Percentiles rank a stretch among this genome's conserved stretches.
Conservation (phyloP, 2,797 vertebrate species). For the Artibeus lituratus region DNA sequence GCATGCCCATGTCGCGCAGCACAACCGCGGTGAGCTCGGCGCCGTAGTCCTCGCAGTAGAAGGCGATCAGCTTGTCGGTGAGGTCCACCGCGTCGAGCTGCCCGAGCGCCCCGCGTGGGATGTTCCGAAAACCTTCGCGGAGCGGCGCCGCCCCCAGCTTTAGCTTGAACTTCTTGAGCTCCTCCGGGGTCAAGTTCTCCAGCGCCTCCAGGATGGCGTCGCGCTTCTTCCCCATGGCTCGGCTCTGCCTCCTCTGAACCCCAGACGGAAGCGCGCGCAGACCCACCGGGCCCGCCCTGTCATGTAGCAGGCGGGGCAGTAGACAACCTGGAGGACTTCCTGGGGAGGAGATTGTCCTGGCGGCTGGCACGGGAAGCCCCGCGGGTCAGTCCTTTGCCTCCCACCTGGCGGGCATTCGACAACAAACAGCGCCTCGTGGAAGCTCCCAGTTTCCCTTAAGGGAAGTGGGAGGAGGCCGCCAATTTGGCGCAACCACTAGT, state of each 20-base stretch:
- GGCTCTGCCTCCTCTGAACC: background rate
- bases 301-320: background rate
- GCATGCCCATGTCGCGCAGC: background rate
- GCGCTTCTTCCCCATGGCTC: background rate
- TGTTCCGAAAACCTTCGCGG: background rate
- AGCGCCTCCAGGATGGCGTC: background rate
- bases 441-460: background rate
- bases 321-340: background rate
- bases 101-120: background rate
- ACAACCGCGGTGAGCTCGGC: rapidly evolving
- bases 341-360: background rate
- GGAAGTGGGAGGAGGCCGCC: background rate
- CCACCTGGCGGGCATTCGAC: background rate
- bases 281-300: background rate
- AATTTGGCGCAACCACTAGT: background rate
- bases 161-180: constrained; percentile 38
- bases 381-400: background rate
- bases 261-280: rapidly evolving
- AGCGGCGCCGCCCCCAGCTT: background rate
- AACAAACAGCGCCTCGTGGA: background rate
- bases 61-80: background rate
- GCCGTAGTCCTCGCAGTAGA: rapidly evolving
- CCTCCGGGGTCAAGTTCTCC: background rate
- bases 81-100: background rate
- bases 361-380: background rate